Percentiles rank a stretch among this genome's conserved stretches.
phyloP scores from a whole-genome alignment of 2,888 invertebrate genomes.

The Stegophylla sp. region DNA sequence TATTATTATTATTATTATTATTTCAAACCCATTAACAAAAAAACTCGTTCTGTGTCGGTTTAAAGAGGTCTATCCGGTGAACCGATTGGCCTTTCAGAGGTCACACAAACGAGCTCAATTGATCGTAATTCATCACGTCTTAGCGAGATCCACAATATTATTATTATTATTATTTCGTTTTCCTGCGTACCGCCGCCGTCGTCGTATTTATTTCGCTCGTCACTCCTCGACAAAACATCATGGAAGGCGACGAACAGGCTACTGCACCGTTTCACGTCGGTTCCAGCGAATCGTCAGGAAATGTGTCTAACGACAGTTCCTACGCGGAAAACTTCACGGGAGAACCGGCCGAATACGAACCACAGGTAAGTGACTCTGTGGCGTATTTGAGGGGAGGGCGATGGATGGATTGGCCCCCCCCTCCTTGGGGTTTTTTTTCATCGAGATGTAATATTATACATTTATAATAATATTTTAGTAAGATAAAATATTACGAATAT shows the following conservation, averaged over 20 bases:
- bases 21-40: no score
- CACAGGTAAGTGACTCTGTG: slow-evolving; percentile 63
- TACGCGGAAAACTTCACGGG: slow-evolving; percentile 24
- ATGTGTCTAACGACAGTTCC: slow-evolving; percentile 34
- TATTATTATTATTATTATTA: no score
- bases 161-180: neutral
- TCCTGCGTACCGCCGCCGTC: neutral
- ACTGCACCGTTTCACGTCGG: slow-evolving; percentile 36
- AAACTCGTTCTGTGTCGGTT: no score
- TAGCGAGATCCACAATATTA: neutral
- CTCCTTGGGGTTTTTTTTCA: no score
- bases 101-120: slow-evolving; percentile 21
- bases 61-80: no score
- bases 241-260: slow-evolving; percentile 44
- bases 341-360: slow-evolving; percentile 68
- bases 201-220: neutral
- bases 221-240: neutral
- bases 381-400: no score
- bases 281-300: slow-evolving; percentile 46
- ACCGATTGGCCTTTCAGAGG: slow-evolving; percentile 29
- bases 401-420: no score
- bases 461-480: no score
- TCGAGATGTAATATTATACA: no score
- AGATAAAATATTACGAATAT: no score
- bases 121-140: slow-evolving; percentile 33